These are phyloP conservation scores for Synergus laeviventris DNA, from an alignment of 2,888 invertebrate species.

Conservation along the genomic window DNA sequence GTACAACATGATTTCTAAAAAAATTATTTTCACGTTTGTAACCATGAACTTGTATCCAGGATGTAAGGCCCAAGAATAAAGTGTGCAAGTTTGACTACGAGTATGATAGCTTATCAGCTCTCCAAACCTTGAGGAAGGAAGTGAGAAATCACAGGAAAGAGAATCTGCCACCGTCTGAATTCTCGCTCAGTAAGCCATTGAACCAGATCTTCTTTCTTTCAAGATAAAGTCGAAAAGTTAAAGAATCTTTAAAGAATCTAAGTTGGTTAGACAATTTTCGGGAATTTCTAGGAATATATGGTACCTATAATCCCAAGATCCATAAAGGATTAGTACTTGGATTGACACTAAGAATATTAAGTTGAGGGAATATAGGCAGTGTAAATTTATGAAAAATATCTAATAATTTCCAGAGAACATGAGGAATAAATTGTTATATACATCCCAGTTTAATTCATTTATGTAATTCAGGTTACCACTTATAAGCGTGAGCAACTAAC, in stretches of 20 bases:
- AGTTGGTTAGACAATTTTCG: background rate
- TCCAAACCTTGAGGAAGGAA: background rate
- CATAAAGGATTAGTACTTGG: background rate
- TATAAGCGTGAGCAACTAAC: conserved; percentile 6
- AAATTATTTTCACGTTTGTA: background rate
- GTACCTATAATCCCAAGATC: too few relatives aligned
- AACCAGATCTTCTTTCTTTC: background rate
- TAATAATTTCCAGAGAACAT: background rate
- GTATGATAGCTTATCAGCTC: background rate
- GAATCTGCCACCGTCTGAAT: background rate
- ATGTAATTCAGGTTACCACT: background rate
- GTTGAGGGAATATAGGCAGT: too few relatives aligned
- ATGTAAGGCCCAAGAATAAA: background rate
- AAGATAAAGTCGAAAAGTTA: background rate
- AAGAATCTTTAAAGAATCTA: too few relatives aligned
- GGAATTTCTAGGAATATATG: too few relatives aligned
- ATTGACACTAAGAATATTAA: too few relatives aligned
- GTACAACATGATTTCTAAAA: too few relatives aligned
- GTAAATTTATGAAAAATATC: background rate
- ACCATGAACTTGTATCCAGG: background rate
- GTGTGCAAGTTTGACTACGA: background rate
- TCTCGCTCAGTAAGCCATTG: background rate
- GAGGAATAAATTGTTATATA: background rate
- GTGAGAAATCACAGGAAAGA: background rate
- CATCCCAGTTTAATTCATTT: background rate